Evolutionary conservation across 1,140 invertebrate species (phyloP).

Genomic region (Drosophila simulans): DNA sequence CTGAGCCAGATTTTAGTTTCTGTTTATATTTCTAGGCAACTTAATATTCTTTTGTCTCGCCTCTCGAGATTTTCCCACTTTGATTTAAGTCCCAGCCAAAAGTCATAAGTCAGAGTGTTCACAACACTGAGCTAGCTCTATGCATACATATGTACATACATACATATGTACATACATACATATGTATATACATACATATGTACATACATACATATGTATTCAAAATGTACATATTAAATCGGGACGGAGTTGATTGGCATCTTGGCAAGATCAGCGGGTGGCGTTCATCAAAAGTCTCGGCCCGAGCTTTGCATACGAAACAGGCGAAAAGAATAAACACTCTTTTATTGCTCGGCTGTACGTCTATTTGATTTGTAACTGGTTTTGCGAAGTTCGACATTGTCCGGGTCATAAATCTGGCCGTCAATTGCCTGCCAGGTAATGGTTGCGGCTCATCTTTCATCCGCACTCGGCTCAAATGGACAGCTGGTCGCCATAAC

Average conservation of each 20-base stretch:
- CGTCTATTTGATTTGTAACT: slow-evolving; percentile 25
- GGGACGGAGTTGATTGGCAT: slow-evolving; percentile 15
- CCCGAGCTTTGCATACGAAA: slow-evolving; percentile 45
- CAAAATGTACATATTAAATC: not conserved
- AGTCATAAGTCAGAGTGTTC: slow-evolving; percentile 26
- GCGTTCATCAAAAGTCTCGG: slow-evolving; percentile 39
- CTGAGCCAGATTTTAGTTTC: slow-evolving; percentile 6
- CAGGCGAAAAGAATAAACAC: slow-evolving; percentile 8
- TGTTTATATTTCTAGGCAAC: slow-evolving; percentile 4
- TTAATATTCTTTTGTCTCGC: slow-evolving; percentile 31
- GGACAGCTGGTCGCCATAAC: slow-evolving; percentile 12
- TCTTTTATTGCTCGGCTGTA: slow-evolving; percentile 8
- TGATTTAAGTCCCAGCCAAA: slow-evolving; percentile 6
- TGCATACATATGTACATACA: not conserved
- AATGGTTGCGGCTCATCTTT: slow-evolving; percentile 30
- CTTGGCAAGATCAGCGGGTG: slow-evolving; percentile 13
- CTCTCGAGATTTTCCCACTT: slow-evolving; percentile 32
- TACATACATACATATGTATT: too few species aligned
- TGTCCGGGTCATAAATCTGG: slow-evolving; percentile 4
- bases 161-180: not conserved
- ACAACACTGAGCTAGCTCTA: not conserved
- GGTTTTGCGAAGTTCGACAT: slow-evolving; percentile 15
- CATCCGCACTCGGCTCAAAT: slow-evolving; percentile 8
- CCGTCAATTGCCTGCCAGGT: slow-evolving; percentile 3
- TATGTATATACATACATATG: not conserved